Conservation (phyloP, 2,797 vertebrate genomes). For the Nannoperca australis region DNA sequence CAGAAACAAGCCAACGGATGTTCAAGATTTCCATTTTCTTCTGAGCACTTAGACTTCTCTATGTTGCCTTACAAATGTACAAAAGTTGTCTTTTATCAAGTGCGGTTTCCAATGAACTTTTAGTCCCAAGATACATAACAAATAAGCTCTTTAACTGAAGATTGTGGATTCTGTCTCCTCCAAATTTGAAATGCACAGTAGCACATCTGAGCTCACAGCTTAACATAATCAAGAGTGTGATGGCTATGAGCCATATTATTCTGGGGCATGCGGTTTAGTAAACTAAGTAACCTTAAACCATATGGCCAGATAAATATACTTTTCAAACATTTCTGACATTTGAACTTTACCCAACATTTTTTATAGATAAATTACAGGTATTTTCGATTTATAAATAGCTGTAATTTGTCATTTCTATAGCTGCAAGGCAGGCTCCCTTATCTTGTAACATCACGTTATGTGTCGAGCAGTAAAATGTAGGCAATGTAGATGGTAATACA, state of each 20-base stretch:
- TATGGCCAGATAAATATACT: not conserved
- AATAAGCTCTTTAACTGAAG: not conserved
- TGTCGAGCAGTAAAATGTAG: not conserved
- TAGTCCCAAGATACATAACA: not conserved
- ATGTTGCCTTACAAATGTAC: not conserved
- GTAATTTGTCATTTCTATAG: not conserved
- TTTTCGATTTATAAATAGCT: not conserved
- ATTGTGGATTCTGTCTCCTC: not conserved
- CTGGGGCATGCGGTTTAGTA: not conserved
- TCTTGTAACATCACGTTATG: not conserved
- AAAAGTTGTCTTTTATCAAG: not conserved
- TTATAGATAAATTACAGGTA: not conserved
- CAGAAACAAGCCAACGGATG: not conserved
- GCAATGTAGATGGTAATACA: not conserved
- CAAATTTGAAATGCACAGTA: not conserved
- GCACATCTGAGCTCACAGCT: not conserved
- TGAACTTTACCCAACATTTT: not conserved
- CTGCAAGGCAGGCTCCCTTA: not conserved
- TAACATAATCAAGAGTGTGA: not conserved
- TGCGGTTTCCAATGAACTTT: not conserved
- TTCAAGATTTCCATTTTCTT: not conserved
- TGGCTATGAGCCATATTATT: not conserved
- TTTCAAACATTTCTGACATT: not conserved
- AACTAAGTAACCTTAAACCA: not conserved
- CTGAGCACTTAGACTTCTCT: not conserved